Base-by-base conservation (phyloP, 2,113 vertebrate genomes). In the Xyliphius kryptos region DNA sequence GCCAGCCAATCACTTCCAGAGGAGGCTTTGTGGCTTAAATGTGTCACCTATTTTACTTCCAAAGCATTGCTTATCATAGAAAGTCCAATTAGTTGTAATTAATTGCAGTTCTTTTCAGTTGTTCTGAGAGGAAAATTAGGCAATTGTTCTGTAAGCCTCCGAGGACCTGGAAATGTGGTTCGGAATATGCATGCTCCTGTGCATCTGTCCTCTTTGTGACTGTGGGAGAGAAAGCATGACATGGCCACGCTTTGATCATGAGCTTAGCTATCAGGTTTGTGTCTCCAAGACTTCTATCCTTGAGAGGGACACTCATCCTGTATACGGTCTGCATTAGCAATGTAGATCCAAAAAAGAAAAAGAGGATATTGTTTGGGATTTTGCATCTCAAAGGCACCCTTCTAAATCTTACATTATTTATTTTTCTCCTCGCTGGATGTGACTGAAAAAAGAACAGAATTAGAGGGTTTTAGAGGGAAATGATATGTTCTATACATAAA, bases 321-420 rank as follows among this genome's bases (percentile, higher is more conserved):
- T 77, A 76, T 74, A 73, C 68, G 71, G 73, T 78, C 74, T 76
- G 77, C 74, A 87, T 86, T 86, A 83, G 80, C 82, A 86, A 88
- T 86, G 81, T 84, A 87, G 77, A 86, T 89, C 71, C 66, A 64
- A 56, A 50, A 50, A 81, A 77, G 43, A 46, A 32, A 69, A 69
- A 71, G 74, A 76, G 74, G 82, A 76, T 77, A 82, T 74, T 76
- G 72, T 80, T 80, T 53, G 63, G 67, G 67, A 73, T 83, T 88
- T 88, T 85, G 78, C 82, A 86, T 84, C 77, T 86, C 81, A 86
- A 86, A 87, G 77, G 76, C 60, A 56, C 48, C 26, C 1, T 49
- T 47, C 9, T 58, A 22, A 20, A 44, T 53, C 47, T 67, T 58
- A 56, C 6, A 49, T 17, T 68, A 70, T 78, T 76, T 77, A 44